Evolutionary conservation across 2,797 vertebrate genomes (phyloP).

Genomic region (Melanotaenia trifasciata): DNA sequence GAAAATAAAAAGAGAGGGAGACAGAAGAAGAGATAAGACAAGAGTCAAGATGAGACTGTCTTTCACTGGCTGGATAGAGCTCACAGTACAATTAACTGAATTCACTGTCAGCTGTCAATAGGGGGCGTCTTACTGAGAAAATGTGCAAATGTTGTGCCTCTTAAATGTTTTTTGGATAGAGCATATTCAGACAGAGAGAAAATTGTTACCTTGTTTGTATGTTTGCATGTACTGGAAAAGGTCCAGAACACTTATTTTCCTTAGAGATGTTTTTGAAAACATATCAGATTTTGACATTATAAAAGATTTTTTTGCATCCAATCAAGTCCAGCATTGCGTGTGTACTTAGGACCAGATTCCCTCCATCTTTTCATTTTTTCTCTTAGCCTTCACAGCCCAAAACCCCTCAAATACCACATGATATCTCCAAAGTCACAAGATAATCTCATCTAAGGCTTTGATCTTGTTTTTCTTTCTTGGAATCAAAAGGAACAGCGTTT

Average conservation of each 20-base stretch:
- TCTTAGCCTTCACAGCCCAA: background rate
- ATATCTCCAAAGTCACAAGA: background rate
- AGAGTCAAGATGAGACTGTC: too few species aligned
- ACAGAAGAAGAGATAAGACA: too few species aligned
- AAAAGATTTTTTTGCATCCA: background rate
- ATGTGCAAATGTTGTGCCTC: too few species aligned
- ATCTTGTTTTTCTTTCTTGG: background rate
- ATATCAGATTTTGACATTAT: background rate
- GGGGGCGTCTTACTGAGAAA: too few species aligned
- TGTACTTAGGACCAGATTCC: background rate
- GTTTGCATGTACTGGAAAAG: background rate
- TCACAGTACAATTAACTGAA: too few species aligned
- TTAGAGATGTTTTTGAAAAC: background rate
- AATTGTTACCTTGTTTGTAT: background rate
- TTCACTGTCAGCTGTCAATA: too few species aligned
- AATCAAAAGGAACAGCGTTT: background rate
- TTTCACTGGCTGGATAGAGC: too few species aligned
- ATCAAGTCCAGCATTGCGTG: background rate
- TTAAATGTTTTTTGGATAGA: too few species aligned
- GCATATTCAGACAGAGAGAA: background rate
- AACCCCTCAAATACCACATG: conserved; percentile 2
- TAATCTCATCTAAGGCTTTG: background rate
- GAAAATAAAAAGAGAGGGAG: too few species aligned
- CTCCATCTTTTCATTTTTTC: background rate
- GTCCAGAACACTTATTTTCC: background rate